A percentile compares a stretch with the other conserved stretches of the same genome.
Conservation (phyloP, 2,113 vertebrate species). For the Bos taurus region ARS-UCD2.0 NC_037352.1:19833001-19833500, state of each 20-base stretch:
- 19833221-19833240: neutral
- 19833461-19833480: neutral
- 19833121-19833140: neutral
- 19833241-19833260: neutral
- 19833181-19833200: neutral
- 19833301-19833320: neutral
- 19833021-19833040: neutral
- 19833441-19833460: neutral
- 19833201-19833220: accelerated
- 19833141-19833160: neutral
- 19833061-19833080: neutral
- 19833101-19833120: accelerated
- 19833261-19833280: neutral
- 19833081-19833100: neutral
- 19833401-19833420: no score
- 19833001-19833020: neutral
- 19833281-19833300: neutral
- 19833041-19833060: no score
- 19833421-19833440: neutral
- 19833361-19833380: neutral
- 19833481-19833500: neutral
- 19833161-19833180: accelerated
- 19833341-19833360: neutral
- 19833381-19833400: neutral
- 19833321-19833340: neutral